Percentiles rank a stretch among this genome's conserved stretches.
Evolutionary conservation across 2,113 vertebrate species (phyloP).

Genomic region (Brachyhypopomus gauderio): DNA sequence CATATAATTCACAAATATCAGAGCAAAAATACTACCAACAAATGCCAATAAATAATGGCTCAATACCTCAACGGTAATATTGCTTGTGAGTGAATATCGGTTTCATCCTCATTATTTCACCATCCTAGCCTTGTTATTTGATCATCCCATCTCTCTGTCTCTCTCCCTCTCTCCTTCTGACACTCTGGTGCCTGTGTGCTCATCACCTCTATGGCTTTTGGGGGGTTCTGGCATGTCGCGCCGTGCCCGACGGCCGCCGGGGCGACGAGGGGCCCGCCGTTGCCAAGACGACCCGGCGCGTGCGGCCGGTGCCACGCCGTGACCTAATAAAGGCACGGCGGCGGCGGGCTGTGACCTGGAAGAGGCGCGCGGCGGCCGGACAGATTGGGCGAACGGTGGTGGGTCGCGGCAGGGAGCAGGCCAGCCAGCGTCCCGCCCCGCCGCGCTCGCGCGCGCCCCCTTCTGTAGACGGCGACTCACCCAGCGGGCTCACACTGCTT

Average conservation of each 20-base stretch:
- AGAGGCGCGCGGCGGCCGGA: slow-evolving; percentile 72
- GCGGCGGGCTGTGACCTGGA: slow-evolving; percentile 80
- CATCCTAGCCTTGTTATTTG: too few species aligned
- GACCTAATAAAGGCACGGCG: slow-evolving; percentile 78
- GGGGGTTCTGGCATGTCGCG: slow-evolving; percentile 64
- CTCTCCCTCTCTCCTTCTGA: background rate
- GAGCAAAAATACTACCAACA: too few species aligned
- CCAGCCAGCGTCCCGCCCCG: background rate
- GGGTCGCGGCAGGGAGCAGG: slow-evolving; percentile 35
- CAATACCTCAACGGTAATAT: too few species aligned
- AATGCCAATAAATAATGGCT: too few species aligned
- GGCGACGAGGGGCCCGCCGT: slow-evolving; percentile 75
- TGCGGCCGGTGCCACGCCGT: slow-evolving; percentile 72
- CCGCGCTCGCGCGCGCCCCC: too few species aligned
- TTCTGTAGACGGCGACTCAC: too few species aligned
- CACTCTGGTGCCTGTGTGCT: slow-evolving; percentile 36
- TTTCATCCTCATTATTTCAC: too few species aligned
- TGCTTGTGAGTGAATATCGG: too few species aligned
- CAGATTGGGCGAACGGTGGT: slow-evolving; percentile 77
- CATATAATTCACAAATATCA: too few species aligned
- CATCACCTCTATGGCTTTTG: slow-evolving; percentile 50
- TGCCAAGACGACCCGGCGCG: slow-evolving; percentile 74
- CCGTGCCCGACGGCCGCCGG: slow-evolving; percentile 69
- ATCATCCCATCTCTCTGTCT: background rate
- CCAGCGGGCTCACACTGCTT: too few species aligned